Evolutionary conservation across 2,113 vertebrate genomes (phyloP).

Genomic region (Malurus alboscapulatus): DNA sequence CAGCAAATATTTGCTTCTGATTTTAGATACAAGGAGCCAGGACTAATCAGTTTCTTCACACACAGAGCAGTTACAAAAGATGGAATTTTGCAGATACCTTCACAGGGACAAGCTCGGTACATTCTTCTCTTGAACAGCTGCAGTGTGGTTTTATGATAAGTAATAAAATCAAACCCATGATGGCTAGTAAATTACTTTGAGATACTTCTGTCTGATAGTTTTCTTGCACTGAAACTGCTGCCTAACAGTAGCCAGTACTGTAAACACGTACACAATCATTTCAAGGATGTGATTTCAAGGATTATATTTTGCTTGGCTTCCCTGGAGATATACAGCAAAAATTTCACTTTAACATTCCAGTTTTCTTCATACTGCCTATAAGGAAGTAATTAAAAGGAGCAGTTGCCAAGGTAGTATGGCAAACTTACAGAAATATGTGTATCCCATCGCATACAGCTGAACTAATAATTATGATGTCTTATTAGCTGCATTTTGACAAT

Average conservation of each 20-base stretch:
- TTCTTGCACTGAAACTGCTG: background rate
- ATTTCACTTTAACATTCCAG: background rate
- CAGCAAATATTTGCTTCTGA: background rate
- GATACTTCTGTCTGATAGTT: background rate
- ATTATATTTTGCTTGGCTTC: background rate
- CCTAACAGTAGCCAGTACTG: background rate
- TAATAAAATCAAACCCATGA: background rate
- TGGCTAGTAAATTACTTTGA: slow-evolving; percentile 27
- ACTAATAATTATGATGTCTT: background rate
- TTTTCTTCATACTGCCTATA: background rate
- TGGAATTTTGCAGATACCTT: background rate
- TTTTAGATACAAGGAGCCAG: background rate
- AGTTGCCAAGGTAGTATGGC: background rate
- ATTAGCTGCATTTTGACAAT: background rate
- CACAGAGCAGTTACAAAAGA: background rate
- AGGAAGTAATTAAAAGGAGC: background rate
- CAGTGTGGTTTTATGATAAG: background rate
- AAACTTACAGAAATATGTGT: background rate
- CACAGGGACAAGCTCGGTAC: background rate
- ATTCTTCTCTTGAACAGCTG: background rate
- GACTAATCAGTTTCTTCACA: background rate
- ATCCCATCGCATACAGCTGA: background rate
- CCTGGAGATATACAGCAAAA: background rate
- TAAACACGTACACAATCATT: background rate
- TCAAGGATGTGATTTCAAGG: background rate